Evolutionary conservation across 2,113 vertebrate species (phyloP), one percentile per base, ranked within the genome.

Genomic region (Pteropus alecto): DNA sequence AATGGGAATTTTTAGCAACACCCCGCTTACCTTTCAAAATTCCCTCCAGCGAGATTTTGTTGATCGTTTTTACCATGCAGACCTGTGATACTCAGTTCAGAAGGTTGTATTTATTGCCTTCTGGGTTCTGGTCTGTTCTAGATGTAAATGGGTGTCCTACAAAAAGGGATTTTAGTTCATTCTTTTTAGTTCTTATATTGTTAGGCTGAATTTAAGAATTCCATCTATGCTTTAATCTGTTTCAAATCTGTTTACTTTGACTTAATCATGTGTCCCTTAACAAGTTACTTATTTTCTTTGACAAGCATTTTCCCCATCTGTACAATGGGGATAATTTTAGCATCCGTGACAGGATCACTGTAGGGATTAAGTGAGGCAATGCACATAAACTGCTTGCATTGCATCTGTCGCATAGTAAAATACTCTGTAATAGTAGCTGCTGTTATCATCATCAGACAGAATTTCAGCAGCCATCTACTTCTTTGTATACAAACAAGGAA

Each of bases 141-240:
- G 56, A 48, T 81, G 26, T 86, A 46, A 81, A 43, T 21, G 12
- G 6, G 18, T 94, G 8, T 87, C 30, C 70, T 56, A 21, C 6
- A 56, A 48, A 58, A 92, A 82, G 60, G 33, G 22, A 83, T 60
- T 77, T 94, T 78, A 56, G 22, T 86, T 8, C 41, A 38, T 83
- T 91, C 41, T 81, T 81, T 83, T 65, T 24, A 51, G 28, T 87
- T 84, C 51, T 46, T 87, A 41, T 54, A 58, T 73, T 90, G 14
- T 76, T 65, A 94, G 26, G 8, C 41, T 83, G 51, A 86, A 65
- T 93, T 82, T 93, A 65, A 95, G 63, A 93, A 90, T 81, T 88
- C 24, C 22, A 71, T 51, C 46, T 16, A 6, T 76, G 71, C 54
- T 65, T 95, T 95, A 87, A 93, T 51, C 61, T 89, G 16, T 92